Base-by-base conservation (phyloP, 2,113 vertebrate species). In the Petroica traversi region DNA sequence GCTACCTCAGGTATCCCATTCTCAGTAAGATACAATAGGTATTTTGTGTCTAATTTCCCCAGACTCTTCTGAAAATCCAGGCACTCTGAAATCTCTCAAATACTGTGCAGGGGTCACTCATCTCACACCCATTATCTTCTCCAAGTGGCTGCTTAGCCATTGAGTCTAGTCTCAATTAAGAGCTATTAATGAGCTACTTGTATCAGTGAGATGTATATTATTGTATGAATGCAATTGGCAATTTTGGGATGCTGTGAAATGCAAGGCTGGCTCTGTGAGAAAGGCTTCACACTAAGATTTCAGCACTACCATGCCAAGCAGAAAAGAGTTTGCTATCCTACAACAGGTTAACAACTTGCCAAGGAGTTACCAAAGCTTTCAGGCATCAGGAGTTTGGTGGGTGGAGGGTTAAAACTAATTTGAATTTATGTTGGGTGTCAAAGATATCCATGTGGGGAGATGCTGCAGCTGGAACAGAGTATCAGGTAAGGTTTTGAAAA, bases 171-270 rank as follows among this genome's bases (percentile, higher is more conserved):
- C 92, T 89, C 90, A 92, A 68, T 95, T 97, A 94, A 89, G 90
- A 72, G 52, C 95, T 89, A 93, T 93, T 96, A 93, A 95, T 95
- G 92, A 92, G 77, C 77, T 93, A 26, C 93, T 94, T 82, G 62
- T 85, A 91, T 67, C 85, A 72, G 24, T n/a, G 45, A n/a, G 49
- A 85, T 82, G 62, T 67, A 40, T 78, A 79, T 85, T 67, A 75
- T 26, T 52, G 61, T 68, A 68, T n/a, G 59, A 96, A 78, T 64
- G 66, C 52, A 74, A 92, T 38, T 93, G 77, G 69, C 89, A 82
- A 38, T 78, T 94, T 91, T 78, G 55, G 67, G 89, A 88, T 82
- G 85, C 73, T 95, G 63, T 68, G 78, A 95, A 72, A 78, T 82
- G 57, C 45, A 68, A 72, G 78, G 58, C 17, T 89, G 87, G 81